Conservation (phyloP, 2,797 vertebrate species). For the Melanotaenia trifasciata region DNA sequence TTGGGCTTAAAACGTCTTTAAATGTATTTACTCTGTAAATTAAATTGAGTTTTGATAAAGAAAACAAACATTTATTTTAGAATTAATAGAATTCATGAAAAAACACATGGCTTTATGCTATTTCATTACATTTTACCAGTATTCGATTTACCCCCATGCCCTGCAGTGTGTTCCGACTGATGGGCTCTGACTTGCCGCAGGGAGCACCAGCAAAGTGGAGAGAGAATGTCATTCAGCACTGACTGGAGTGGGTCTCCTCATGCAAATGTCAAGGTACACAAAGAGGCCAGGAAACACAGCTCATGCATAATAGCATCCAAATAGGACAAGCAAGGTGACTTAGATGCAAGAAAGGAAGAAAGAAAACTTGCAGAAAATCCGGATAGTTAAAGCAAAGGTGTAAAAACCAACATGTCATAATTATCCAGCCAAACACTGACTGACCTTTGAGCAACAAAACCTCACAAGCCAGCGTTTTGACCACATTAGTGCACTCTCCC, state of each 20-base stretch:
- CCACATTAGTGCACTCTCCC: slow-evolving; percentile 56
- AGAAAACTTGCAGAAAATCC: slow-evolving; percentile 5
- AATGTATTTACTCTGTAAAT: slow-evolving; percentile 51
- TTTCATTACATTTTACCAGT: slow-evolving; percentile 66
- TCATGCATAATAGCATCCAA: slow-evolving; percentile 56
- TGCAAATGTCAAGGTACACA: slow-evolving; percentile 70
- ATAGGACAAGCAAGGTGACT: slow-evolving; percentile 14
- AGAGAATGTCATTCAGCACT: slow-evolving; percentile 61
- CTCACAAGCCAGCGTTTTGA: slow-evolving; percentile 59
- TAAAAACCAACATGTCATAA: slow-evolving; percentile 44
- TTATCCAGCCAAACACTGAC: slow-evolving; percentile 49
- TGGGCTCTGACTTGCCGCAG: slow-evolving; percentile 46
- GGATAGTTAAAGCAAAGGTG: slow-evolving; percentile 10
- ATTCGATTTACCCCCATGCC: slow-evolving; percentile 58
- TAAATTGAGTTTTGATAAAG: slow-evolving; percentile 74
- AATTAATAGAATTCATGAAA: slow-evolving; percentile 72
- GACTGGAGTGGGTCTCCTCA: slow-evolving; percentile 47
- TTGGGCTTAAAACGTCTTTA: slow-evolving; percentile 37
- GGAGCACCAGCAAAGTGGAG: slow-evolving; percentile 26
- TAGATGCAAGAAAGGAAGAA: background rate
- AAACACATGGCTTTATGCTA: slow-evolving; percentile 47
- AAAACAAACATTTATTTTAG: slow-evolving; percentile 72
- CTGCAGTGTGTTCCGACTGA: slow-evolving; percentile 60
- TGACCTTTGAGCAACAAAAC: slow-evolving; percentile 60
- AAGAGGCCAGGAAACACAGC: slow-evolving; percentile 25